Base-by-base conservation (phyloP, 2,888 invertebrate species). In the Plagodis dolabraria region DNA sequence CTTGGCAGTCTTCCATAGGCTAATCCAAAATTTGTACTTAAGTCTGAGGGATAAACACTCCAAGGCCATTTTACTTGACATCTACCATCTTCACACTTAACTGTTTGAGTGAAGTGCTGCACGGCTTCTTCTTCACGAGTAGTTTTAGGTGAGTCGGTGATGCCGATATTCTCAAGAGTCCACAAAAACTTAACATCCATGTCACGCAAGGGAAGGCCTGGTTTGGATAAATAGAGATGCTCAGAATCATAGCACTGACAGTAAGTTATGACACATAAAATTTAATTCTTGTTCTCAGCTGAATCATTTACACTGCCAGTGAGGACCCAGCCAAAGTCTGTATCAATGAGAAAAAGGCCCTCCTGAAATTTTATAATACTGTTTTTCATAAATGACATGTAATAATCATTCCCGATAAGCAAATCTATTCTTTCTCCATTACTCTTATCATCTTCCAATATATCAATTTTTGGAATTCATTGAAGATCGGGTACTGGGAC, bases 101-200 rank as follows among this genome's bases (percentile, higher is more conserved):
- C 10, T 0, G 42, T 42, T 5, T 42, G 5, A n/a, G 4, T 42
- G 5, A 42, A 42, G n/a, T 42, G n/a, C 4, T 5, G 7, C 2
- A 42, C n/a, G 0, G 42, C 42, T 6, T 42, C n/a, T 12, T 59
- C 63, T 46, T 63, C 42, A 36, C 53, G 0, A 5, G 60, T 53
- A 5, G 55, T 35, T 46, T 64, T 61, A 5, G 57, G 55, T 7
- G 64, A 61, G 10, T 64, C 60, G 0, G n/a, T 48, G 5, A 64
- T 60, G 6, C 60, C 64, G 8, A 64, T 64, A 33, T 34, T 49
- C 22, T 64, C 60, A 0, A 64, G 11, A 1, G 54, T n/a, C 58
- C 60, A 64, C 7, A 64, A 34, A 35, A 64, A 57, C 11, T 43
- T 53, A 7, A 61, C 40, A 33, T 61, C 58, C 11, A 51, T 50